Evolutionary conservation across 1,140 invertebrate genomes (phyloP).

Genomic region (Eueides isabella): DNA sequence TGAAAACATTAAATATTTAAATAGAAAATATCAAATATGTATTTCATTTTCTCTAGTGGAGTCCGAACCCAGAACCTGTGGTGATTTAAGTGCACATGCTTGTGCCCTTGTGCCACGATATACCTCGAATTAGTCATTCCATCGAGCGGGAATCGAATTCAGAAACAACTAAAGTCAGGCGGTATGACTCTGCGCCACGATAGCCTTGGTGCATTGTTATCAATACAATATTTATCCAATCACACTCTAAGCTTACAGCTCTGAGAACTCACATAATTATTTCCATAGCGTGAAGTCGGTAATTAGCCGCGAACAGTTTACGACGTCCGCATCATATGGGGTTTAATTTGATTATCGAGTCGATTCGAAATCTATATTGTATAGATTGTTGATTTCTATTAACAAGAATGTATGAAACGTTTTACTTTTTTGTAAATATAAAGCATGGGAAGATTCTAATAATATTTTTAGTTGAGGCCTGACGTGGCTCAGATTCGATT

Average conservation of each 20-base stretch:
- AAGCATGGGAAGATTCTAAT: background rate
- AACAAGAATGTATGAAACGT: constrained; percentile 30
- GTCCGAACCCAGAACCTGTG: too few species aligned
- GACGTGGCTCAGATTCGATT: too few species aligned
- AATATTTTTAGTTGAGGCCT: background rate
- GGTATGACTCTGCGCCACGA: background rate
- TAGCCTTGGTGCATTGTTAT: background rate
- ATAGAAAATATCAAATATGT: too few species aligned
- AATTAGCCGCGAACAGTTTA: constrained; percentile 58
- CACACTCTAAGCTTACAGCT: constrained; percentile 17
- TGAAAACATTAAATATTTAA: too few species aligned
- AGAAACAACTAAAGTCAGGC: too few species aligned
- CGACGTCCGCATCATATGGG: constrained; percentile 45
- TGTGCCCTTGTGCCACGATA: too few species aligned
- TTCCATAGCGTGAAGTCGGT: constrained; percentile 62
- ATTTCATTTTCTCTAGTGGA: too few species aligned
- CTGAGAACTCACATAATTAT: constrained; percentile 73
- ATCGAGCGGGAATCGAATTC: too few species aligned
- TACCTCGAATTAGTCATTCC: too few species aligned
- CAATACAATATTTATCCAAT: background rate
- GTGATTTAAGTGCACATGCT: too few species aligned
- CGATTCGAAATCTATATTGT: constrained; percentile 36
- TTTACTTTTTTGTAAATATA: background rate
- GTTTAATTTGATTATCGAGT: constrained; percentile 56
- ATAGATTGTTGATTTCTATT: constrained; percentile 34